Base-by-base conservation (phyloP, 1,140 invertebrate genomes). In the Acromyrmex heyeri region DNA sequence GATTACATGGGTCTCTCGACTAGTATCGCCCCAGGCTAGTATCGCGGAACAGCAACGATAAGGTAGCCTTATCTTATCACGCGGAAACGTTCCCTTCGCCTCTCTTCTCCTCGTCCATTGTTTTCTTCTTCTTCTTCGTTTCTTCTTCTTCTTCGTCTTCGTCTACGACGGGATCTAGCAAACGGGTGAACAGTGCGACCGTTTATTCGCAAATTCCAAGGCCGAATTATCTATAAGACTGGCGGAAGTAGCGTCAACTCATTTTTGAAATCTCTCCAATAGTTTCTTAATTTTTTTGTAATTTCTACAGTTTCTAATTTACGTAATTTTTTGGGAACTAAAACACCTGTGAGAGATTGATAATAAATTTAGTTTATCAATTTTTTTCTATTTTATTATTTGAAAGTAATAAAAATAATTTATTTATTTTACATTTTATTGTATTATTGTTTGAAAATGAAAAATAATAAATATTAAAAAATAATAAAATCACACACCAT, bases 161-260 rank as follows among this genome's bases (percentile, higher is more conserved):
- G 34, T 70, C n/a, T 50, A 93, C 90, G 88, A 59, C 8, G 10
- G 86, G 64, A 48, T 70, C 53, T 65, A 73, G 50, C 79, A 18
- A 85, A 85, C 91, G 91, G 91, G 93, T 90, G 91, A 91, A 95
- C 94, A 95, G 94, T 93, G 93, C 93, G 91, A 94, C 92, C 93
- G 94, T 95, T 95, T 95, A 94, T 95, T 94, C 93, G 92, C 93
- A 24, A 24, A 24, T 24, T 24, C 24, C 94, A 95, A 95, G 94
- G 94, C 90, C 93, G 88, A 77, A 70, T 61, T 61, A 82, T 83
- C 27, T 65, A 73, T 55, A 76, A 83, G 79, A 90, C 24, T 21
- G 57, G 12, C 55, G 50, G 55, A 73, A 77, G 27, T 86, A 76
- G 27, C 21, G 70, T 65, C 21, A 61, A 27, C 44, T 50, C 21